Percentiles rank a stretch among this genome's conserved stretches.
phyloP scores from a whole-genome alignment of 2,888 invertebrate genomes.

The Acleris cristana region DNA sequence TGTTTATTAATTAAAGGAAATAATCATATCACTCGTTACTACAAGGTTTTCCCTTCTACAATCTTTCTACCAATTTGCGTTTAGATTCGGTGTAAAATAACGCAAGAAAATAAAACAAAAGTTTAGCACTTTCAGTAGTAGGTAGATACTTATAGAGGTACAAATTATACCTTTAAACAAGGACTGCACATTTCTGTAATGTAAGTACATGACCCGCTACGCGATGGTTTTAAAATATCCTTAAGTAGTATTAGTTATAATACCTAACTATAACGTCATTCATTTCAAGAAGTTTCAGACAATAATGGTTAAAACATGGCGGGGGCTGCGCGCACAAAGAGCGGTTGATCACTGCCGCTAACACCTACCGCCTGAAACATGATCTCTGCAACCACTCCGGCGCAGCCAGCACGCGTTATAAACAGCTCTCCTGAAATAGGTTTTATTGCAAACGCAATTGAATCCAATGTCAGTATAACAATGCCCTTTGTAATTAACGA shows the following conservation, averaged over 20 bases:
- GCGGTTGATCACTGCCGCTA: constrained; percentile 62
- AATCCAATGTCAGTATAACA: constrained; percentile 72
- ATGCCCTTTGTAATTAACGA: constrained; percentile 58
- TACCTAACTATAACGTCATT: constrained; percentile 35
- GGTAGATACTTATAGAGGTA: no score
- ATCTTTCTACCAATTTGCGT: no score
- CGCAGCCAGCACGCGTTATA: constrained; percentile 63
- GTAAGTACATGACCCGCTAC: background rate
- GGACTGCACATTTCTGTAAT: no score
- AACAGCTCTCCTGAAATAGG: constrained; percentile 47
- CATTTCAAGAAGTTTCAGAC: constrained; percentile 43
- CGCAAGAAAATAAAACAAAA: no score
- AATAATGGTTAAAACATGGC: constrained; percentile 43
- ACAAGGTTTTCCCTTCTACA: no score
- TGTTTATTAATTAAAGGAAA: no score
- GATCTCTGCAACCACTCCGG: constrained; percentile 70
- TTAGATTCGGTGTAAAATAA: no score
- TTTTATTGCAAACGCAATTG: constrained; percentile 47
- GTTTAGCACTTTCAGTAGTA: no score
- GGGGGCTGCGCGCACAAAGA: constrained; percentile 54
- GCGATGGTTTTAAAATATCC: background rate
- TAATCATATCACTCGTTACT: no score
- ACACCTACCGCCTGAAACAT: constrained; percentile 68
- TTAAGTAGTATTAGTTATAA: constrained; percentile 17
- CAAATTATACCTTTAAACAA: no score